These are phyloP conservation scores for Mimachlamys varia DNA, from an alignment of 2,888 invertebrate genomes.

Conservation along the genomic window DNA sequence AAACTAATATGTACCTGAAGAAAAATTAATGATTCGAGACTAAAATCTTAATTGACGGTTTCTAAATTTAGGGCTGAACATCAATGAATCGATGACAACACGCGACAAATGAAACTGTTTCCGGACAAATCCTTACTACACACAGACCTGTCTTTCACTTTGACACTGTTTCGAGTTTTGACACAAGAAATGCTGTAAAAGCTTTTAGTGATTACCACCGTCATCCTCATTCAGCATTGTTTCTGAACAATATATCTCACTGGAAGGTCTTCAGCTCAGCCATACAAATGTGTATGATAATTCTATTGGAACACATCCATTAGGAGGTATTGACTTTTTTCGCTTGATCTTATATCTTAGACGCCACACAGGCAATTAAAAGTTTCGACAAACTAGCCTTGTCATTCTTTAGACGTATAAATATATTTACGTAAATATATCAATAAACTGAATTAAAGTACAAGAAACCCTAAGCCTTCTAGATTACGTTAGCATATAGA, in stretches of 20 bases:
- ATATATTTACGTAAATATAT: too few relatives aligned
- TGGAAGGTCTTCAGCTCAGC: not conserved
- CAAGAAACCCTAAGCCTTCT: not conserved
- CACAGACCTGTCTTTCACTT: not conserved
- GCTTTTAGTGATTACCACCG: not conserved
- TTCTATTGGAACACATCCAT: not conserved
- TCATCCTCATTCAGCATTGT: not conserved
- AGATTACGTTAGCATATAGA: not conserved
- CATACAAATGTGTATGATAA: not conserved
- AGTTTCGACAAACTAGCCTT: not conserved
- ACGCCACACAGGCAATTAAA: not conserved
- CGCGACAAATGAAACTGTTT: not conserved
- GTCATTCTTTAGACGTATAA: not conserved
- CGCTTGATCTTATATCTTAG: not conserved
- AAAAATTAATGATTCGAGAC: not conserved
- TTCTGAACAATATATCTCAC: not conserved
- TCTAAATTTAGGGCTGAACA: not conserved
- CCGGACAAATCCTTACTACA: not conserved
- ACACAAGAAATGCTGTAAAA: not conserved
- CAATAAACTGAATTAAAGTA: not conserved
- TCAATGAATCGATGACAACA: not conserved
- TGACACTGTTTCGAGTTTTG: not conserved
- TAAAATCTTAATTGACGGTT: not conserved
- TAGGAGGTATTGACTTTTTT: not conserved
- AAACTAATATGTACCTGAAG: not conserved